A percentile compares a stretch with the other conserved stretches of the same genome.
Evolutionary conservation across 2,797 vertebrate genomes (phyloP).

Genomic region (Monodelphis domestica): DNA sequence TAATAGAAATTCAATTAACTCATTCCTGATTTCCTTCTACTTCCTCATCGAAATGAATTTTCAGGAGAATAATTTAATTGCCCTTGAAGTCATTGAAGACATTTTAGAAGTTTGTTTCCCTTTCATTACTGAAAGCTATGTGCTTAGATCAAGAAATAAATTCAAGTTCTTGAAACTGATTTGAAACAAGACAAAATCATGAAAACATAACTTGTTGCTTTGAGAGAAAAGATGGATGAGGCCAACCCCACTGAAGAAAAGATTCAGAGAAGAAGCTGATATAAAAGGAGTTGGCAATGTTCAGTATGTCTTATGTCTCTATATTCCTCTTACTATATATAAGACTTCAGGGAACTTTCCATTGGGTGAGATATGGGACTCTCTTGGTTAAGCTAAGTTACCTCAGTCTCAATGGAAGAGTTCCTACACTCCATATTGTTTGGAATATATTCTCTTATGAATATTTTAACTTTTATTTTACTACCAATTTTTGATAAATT

Average conservation of each 20-base stretch:
- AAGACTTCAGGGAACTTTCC: not conserved
- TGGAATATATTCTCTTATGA: not conserved
- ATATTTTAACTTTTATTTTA: not conserved
- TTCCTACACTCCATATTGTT: not conserved
- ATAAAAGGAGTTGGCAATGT: not conserved
- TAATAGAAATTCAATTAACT: slow-evolving; percentile 73
- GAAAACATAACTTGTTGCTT: not conserved
- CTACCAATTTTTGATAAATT: not conserved
- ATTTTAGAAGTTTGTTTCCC: not conserved
- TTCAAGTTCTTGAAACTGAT: not conserved
- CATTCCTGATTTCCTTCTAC: slow-evolving; percentile 68
- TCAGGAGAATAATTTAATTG: slow-evolving; percentile 1
- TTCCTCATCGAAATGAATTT: slow-evolving; percentile 62
- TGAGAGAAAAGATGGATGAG: not conserved
- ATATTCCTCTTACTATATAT: not conserved
- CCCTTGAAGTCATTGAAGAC: not conserved
- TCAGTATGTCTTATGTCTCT: not conserved
- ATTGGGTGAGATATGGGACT: not conserved
- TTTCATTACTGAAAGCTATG: not conserved
- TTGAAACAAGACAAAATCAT: not conserved
- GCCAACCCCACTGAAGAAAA: not conserved
- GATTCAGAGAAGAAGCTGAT: not conserved
- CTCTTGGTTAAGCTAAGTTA: not conserved
- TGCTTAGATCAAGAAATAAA: not conserved
- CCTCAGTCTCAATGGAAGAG: not conserved